These are phyloP conservation scores for Montipora cactus DNA, from an alignment of 64 coral and sea anemone genomes.

Conservation along the genomic window DNA sequence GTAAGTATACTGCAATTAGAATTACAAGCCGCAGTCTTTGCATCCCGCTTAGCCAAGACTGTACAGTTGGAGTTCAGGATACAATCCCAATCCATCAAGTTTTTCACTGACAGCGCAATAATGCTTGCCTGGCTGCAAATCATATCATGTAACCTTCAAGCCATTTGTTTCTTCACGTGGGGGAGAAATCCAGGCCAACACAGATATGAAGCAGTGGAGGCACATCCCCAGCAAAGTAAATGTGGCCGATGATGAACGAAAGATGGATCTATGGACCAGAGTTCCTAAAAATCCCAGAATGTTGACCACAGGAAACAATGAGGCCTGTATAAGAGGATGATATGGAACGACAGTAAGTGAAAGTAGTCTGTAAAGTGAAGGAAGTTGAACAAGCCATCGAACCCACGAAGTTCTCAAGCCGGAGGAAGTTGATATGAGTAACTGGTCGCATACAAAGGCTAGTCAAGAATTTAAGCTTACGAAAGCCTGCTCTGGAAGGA, in stretches of 20 bases:
- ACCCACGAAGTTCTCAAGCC: conserved; percentile 42
- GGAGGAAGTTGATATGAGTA: conserved; percentile 41
- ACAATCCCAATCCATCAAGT: neutral
- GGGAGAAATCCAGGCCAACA: conserved; percentile 75
- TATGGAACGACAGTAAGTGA: conserved; percentile 27
- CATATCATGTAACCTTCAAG: conserved; percentile 54
- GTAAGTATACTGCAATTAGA: conserved; percentile 9
- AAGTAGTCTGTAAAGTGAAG: neutral
- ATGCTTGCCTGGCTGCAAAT: conserved; percentile 64
- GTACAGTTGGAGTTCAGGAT: conserved; percentile 21
- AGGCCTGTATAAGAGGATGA: conserved; percentile 3
- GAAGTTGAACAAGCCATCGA: conserved; percentile 38
- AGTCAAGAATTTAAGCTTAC: neutral
- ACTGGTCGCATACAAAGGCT: conserved; percentile 27
- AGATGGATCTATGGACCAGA: conserved; percentile 77
- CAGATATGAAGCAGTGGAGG: conserved; percentile 69
- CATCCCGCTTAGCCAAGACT: conserved; percentile 47
- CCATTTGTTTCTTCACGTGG: conserved; percentile 81
- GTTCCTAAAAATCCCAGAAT: conserved; percentile 45
- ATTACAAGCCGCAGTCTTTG: neutral
- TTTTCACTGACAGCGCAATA: conserved; percentile 75
- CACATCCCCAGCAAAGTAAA: conserved; percentile 77
- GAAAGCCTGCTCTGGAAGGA: neutral
- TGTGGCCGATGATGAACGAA: conserved; percentile 66
- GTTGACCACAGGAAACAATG: conserved; percentile 40